Percentiles rank a stretch among this genome's conserved stretches.
These are phyloP conservation scores for Xenus cinereus DNA, from an alignment of 2,113 vertebrate species.

Conservation along the genomic window DNA sequence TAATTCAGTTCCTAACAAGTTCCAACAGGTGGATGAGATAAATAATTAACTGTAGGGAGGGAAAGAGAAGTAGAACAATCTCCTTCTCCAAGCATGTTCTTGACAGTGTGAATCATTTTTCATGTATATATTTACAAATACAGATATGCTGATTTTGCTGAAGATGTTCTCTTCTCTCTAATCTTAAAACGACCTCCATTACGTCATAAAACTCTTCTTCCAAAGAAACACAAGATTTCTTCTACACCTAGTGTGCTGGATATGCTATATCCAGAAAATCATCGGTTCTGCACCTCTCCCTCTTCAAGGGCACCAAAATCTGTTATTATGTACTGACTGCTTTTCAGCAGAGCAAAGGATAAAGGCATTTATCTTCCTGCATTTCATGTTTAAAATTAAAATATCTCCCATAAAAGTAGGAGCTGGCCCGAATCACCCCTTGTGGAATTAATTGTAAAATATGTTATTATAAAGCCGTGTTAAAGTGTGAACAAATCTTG, in stretches of 20 bases:
- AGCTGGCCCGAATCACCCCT: neutral
- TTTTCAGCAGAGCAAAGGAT: neutral
- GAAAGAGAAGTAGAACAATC: neutral
- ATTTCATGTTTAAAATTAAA: neutral
- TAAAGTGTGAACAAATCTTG: neutral
- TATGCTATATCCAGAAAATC: neutral
- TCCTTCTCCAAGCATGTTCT: neutral
- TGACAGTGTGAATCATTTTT: neutral
- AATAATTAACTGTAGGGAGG: neutral
- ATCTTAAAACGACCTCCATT: neutral
- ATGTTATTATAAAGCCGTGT: neutral
- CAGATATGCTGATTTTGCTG: neutral
- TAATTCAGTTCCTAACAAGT: conserved; percentile 25
- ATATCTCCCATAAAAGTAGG: neutral
- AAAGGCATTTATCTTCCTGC: neutral
- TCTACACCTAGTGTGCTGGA: neutral
- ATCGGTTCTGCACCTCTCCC: neutral
- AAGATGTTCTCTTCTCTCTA: neutral
- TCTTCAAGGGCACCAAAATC: neutral
- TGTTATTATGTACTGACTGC: neutral
- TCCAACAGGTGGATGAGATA: neutral
- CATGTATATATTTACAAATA: neutral
- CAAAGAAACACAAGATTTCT: neutral
- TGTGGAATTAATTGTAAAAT: neutral
- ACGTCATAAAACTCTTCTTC: neutral